Base-by-base conservation (phyloP, 2,113 vertebrate genomes). In the Sinocyclocheilus anshuiensis region DNA sequence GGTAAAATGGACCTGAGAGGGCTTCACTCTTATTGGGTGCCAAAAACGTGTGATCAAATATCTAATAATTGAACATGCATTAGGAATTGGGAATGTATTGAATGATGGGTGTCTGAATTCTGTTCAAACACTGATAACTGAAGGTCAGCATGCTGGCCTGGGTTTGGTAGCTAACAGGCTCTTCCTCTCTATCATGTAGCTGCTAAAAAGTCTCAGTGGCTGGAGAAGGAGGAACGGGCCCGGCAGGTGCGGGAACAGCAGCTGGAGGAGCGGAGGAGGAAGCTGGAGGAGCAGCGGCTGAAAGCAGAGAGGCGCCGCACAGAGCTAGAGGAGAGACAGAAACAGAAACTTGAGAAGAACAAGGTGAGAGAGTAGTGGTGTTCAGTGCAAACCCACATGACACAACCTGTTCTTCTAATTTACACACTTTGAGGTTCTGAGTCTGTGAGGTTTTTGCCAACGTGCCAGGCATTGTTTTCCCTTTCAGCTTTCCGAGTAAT, bases 211-310 rank as follows among this genome's bases (percentile, higher is more conserved):
- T 95, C 88, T 10, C 94, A 98, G 91, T 99, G 98, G 98, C 92
- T 99, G 93, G 97, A 97, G 94, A 98, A 99, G 91, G 98, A 98
- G 91, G 97, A 99, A 91, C 97, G 96, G 87, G 98, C 97, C 0
- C 93, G 94, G 78, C 93, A 94, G 75, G 93, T 98, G 84, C 94
- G 97, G 81, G 98, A 99, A 90, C 96, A 97, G 90, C 98, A 98
- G 94, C 91, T 99, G 87, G 97, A 99, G 87, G 97, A 97, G 89
- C 96, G 98, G 0, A 94, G 96, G 59, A 93, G 94, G 87, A 95
- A 95, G 84, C 95, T 99, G 4, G 98, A 98, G 90, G 95, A 97
- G 87, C 97, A 99, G 93, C 91, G 98, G 86, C 89, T 97, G 84
- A 97, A 96, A 87, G 95, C 97, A 0, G 98, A 99, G 92, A 96